Evolutionary conservation across 2,113 vertebrate species (phyloP), one percentile per base, ranked within the genome.

Genomic region (Proteles cristata): DNA sequence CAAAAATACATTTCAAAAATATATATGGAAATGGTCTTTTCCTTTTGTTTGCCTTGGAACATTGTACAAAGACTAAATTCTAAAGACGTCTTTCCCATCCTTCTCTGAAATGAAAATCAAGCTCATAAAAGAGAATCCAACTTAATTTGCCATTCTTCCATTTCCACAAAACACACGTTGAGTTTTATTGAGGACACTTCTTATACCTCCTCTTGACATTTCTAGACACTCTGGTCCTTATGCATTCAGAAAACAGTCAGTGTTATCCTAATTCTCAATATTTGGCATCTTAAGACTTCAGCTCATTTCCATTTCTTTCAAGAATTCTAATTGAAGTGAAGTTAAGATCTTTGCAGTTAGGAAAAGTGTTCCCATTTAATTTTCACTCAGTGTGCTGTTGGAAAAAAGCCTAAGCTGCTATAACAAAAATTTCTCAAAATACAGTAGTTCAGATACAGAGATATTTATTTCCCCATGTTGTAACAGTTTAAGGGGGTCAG

Each of bases 1-100:
- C 11, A 93, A 94, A 88, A 86, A 87, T 50, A 5, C 8, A 90
- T 66, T 95, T 94, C 45, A 95, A 82, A 97, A 96, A 63, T 55
- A 39, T 11, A 50, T 33, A 77, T 50, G 9, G n/a, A 80, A 63
- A 35, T 77, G 10, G 15, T 61, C 7, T 88, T 35, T 95, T 90
- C 43, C 43, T 31, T 92, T 87, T 76, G 45, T 68, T 12, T 55
- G 2, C 31, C 39, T 79, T 88, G 31, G 21, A 83, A 69, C 25
- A 76, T 66, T 95, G 58, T 87, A 39, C 0, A 82, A 71, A 87
- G 31, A 69, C 16, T 43, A 58, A 85, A 90, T 90, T 90, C 31
- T 92, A 65, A 96, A 23, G 21, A 25, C 11, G 0, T 39, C 16
- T 61, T 74, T 83, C 19, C 39, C 14, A 96, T 25, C 23, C 39